Evolutionary conservation across 37 sponge, comb jelly and placozoan species (phyloP), one percentile per base, ranked within the genome.

Genomic region (Halisarca cf. caerulea): DNA sequence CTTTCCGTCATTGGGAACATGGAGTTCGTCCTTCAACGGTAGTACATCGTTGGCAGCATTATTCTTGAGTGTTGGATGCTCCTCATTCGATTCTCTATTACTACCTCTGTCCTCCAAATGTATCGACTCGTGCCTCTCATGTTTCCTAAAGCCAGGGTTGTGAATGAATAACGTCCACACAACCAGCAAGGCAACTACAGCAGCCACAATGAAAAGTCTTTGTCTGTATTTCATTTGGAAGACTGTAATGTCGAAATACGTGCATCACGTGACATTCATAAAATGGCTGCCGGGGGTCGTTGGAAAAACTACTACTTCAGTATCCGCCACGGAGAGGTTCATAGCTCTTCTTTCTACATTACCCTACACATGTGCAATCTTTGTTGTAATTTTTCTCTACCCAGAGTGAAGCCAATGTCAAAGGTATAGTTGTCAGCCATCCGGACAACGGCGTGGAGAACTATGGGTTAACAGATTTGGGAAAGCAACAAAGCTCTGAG

Each of bases 371-470:
- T 37, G 41, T 43, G 18, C 39, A 7, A 60, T 51, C n/a, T 43
- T 47, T 30, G 3, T 38, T 72, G 20, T 11, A 39, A 23, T 20
- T 21, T 21, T 21, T 3, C 55, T 9, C 4, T 5, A 21, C 62
- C 17, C 15, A 88, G 84, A 79, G 84, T 54, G 86, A 81, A 59
- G 68, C 90, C 25, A 89, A 89, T 36, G 80, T 80, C 37, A 17
- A 45, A 18, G 41, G 32, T 18, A 9, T 85, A 58, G 60, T 89
- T 5, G 86, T 85, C 33, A 78, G 85, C 25, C 24, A 85, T 24
- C 90, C 90, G 6, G 82, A 80, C 36, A 39, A 38, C 25, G 90
- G 90, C 35, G 43, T 80, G 7, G 68, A 71, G 0, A 27, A 66
- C 32, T 89, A 37, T 25, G 90, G 90, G n/a, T 61, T 89, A 3